These are phyloP conservation scores for Furcifer pardalis DNA, from an alignment of 2,797 vertebrate genomes.

Conservation along the genomic window DNA sequence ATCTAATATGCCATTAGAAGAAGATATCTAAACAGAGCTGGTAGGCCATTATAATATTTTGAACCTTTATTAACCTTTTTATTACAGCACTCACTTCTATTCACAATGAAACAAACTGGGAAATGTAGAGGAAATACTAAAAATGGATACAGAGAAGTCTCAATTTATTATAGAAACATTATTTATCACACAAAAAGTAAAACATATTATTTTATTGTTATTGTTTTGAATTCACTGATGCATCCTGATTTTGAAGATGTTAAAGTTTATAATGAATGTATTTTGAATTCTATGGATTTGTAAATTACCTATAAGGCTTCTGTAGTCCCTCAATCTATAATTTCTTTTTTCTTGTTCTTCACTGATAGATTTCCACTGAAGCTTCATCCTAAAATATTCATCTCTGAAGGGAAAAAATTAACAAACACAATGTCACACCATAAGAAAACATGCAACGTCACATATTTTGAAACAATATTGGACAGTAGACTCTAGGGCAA, in stretches of 20 bases:
- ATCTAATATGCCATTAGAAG: too few relatives aligned
- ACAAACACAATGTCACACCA: background rate
- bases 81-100: background rate
- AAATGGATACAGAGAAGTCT: background rate
- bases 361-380: constrained; percentile 97
- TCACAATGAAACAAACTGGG: background rate
- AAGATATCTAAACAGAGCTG: background rate
- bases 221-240: background rate
- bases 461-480: background rate
- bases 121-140: background rate
- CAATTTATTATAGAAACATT: background rate
- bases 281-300: constrained; percentile 36
- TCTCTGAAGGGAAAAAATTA: constrained; percentile 78
- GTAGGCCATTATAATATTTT: background rate
- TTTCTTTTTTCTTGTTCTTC: constrained; percentile 96
- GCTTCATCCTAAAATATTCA: constrained; percentile 97
- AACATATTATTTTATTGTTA: too few relatives aligned
- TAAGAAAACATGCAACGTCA: background rate
- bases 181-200: background rate
- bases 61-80: background rate
- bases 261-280: constrained; percentile 15
- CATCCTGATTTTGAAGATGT: background rate
- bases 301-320: constrained; percentile 90
- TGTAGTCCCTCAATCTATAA: constrained; percentile 91
- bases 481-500: background rate